These are phyloP conservation scores for Emydoidea blandingii DNA, from an alignment of 2,797 vertebrate genomes.

Conservation along the genomic window DNA sequence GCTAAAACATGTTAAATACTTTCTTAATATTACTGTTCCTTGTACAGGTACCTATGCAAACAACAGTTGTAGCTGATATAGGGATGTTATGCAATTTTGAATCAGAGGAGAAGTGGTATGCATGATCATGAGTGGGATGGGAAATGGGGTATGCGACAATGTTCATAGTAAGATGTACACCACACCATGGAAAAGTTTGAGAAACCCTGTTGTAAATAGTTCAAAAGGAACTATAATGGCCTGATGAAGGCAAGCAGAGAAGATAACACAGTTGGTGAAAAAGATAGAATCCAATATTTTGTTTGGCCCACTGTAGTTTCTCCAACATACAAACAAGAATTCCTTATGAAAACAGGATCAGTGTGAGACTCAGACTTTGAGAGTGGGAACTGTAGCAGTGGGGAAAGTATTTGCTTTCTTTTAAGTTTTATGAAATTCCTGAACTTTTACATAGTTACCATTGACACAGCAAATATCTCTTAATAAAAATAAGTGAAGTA, in stretches of 20 bases:
- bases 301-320: neutral
- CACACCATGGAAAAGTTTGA: neutral
- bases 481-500: neutral
- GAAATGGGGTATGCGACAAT: neutral
- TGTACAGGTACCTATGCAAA: neutral
- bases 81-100: neutral
- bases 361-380: neutral
- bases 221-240: neutral
- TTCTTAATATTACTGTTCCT: neutral
- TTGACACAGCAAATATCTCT: neutral
- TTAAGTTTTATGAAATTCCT: slow-evolving; percentile 14
- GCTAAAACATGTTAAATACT: neutral
- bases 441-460: neutral
- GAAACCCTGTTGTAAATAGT: slow-evolving; percentile 5
- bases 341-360: neutral
- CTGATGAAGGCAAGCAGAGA: neutral
- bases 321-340: neutral
- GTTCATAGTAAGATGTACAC: slow-evolving; percentile 23
- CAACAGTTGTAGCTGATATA: slow-evolving; percentile 18
- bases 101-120: neutral
- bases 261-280: neutral
- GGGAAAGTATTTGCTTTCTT: slow-evolving; percentile 12
- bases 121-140: neutral
- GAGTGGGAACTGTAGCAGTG: neutral
- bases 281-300: neutral